Percentiles rank a stretch among this genome's conserved stretches.
Evolutionary conservation across 92 coral and sea anemone species (phyloP).

Genomic region (Meandrina meandrites): DNA sequence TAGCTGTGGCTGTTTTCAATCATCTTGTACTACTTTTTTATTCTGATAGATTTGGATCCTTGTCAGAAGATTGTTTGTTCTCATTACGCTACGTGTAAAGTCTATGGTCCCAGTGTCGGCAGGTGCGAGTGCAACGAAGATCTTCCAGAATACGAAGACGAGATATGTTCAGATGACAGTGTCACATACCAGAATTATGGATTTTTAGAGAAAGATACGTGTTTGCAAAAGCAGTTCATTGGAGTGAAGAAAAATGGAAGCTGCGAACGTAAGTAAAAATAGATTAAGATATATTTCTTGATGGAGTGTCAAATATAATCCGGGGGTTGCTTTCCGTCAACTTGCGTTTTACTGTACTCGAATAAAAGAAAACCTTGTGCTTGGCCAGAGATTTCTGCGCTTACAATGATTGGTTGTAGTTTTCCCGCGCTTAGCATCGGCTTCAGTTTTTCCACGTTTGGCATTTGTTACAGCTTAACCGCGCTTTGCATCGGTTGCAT

Average conservation of each 20-base stretch:
- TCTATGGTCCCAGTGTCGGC: slow-evolving; percentile 57
- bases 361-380: too few species aligned
- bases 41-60: slow-evolving; percentile 72
- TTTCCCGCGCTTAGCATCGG: neutral
- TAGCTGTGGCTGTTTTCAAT: neutral
- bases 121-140: slow-evolving; percentile 67
- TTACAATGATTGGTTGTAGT: neutral
- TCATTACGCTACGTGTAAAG: slow-evolving; percentile 58
- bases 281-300: neutral
- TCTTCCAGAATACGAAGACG: slow-evolving; percentile 60
- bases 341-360: too few species aligned
- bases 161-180: slow-evolving; percentile 51
- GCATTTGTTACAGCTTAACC: neutral
- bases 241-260: slow-evolving; percentile 55
- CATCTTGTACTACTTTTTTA: neutral
- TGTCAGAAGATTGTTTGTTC: slow-evolving; percentile 62
- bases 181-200: slow-evolving; percentile 62
- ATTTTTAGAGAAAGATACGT: slow-evolving; percentile 36
- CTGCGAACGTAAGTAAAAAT: slow-evolving; percentile 51
- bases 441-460: neutral
- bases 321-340: too few species aligned
- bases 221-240: slow-evolving; percentile 42
- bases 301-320: neutral
- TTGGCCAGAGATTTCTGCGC: neutral
- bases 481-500: neutral